These are phyloP conservation scores for Sinocyclocheilus anophthalmus DNA, from an alignment of 2,113 vertebrate genomes.

Conservation along the genomic window DNA sequence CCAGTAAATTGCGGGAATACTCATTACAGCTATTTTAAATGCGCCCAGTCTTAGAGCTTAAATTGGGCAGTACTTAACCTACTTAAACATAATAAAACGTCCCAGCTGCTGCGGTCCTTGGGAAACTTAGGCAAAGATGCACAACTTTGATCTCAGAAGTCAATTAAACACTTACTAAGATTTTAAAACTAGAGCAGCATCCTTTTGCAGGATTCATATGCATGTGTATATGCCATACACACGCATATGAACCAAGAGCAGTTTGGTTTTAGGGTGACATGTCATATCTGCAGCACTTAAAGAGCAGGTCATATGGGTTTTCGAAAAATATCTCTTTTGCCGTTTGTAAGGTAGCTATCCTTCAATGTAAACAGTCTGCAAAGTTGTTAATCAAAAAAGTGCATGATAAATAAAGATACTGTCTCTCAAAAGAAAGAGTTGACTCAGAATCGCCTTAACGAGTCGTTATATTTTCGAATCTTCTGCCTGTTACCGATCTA, in stretches of 20 bases:
- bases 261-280: background rate
- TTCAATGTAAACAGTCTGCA: no score
- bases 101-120: conserved; percentile 23
- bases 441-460: no score
- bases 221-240: background rate
- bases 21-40: conserved; percentile 60
- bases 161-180: background rate
- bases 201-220: background rate
- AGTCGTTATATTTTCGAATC: no score
- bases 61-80: conserved; percentile 58
- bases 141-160: conserved; percentile 13
- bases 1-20: conserved; percentile 53
- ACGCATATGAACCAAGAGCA: background rate
- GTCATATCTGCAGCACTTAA: background rate
- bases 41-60: conserved; percentile 43
- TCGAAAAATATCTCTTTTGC: no score
- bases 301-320: no score
- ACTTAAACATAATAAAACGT: conserved; percentile 44
- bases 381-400: no score
- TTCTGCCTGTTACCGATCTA: no score
- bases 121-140: conserved; percentile 35
- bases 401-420: no score
- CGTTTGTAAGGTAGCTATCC: no score
- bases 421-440: no score
- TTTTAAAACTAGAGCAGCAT: conserved; percentile 10